These are phyloP conservation scores for Hoplodrina blanda DNA, from an alignment of 2,888 invertebrate genomes.

Conservation along the genomic window DNA sequence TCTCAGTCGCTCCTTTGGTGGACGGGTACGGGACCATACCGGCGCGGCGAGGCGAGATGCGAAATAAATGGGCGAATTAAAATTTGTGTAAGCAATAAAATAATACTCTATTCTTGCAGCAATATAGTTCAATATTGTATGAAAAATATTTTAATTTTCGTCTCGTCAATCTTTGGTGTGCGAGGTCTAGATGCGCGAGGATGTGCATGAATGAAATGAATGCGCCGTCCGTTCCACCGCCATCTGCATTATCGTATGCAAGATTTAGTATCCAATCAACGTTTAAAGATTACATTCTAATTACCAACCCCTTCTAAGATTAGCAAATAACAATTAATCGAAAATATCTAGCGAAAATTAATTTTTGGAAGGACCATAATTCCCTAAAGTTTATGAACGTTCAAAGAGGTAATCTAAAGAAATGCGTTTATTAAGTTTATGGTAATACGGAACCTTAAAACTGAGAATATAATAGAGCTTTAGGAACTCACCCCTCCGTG, in stretches of 20 bases:
- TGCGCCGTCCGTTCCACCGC: too few relatives aligned
- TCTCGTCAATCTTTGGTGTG: too few relatives aligned
- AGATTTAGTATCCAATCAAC: conserved; percentile 13
- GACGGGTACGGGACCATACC: not conserved
- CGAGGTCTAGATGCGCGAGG: too few relatives aligned
- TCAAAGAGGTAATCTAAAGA: conserved; percentile 70
- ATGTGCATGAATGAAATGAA: too few relatives aligned
- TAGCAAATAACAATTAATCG: conserved; percentile 73
- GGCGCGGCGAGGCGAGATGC: too few relatives aligned
- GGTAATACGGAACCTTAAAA: conserved; percentile 61
- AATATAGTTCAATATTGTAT: too few relatives aligned
- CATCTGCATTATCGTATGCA: not conserved
- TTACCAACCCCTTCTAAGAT: conserved; percentile 60
- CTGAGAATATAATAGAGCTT: conserved; percentile 65
- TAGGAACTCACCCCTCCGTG: conserved; percentile 40
- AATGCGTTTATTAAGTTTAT: conserved; percentile 63
- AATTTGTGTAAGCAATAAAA: too few relatives aligned
- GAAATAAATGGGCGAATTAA: too few relatives aligned
- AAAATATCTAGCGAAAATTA: conserved; percentile 70
- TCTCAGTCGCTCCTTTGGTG: conserved; percentile 65
- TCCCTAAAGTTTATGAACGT: conserved; percentile 70
- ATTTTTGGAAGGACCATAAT: conserved; percentile 70
- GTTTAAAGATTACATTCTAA: conserved; percentile 27
- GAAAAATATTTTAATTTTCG: too few relatives aligned
- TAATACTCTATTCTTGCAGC: too few relatives aligned